phyloP scores from a whole-genome alignment of 35 echinoderm and acorn worm genomes.

The Heliocidaris tuberculata region DNA sequence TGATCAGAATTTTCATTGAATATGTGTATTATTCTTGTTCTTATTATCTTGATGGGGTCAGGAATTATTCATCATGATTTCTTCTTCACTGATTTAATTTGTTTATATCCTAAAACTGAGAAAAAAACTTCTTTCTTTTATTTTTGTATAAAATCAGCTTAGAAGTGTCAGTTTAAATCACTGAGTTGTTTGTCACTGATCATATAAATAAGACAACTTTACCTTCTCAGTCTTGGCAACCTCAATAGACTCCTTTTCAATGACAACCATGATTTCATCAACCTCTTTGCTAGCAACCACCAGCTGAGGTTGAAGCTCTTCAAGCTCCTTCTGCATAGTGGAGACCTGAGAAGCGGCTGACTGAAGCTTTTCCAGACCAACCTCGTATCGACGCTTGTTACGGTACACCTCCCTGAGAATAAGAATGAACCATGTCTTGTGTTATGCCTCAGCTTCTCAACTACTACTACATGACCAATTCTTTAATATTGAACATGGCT shows the following conservation, averaged over 20 bases:
- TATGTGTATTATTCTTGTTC: too few species aligned
- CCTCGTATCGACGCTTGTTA: conserved; percentile 94
- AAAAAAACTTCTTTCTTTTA: too few species aligned
- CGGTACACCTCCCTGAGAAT: conserved; percentile 67
- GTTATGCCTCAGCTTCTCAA: not conserved
- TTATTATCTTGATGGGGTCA: too few species aligned
- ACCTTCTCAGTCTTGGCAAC: conserved; percentile 99
- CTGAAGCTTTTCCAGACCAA: conserved; percentile 91
- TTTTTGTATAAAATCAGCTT: too few species aligned
- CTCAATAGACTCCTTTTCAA: conserved; percentile 92
- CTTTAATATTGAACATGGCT: too few species aligned
- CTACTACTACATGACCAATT: too few species aligned
- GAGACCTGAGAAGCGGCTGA: conserved; percentile 93
- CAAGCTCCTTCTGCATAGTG: conserved; percentile 93
- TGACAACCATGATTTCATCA: conserved; percentile 97
- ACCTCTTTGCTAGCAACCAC: conserved; percentile 95
- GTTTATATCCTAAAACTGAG: too few species aligned
- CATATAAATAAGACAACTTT: not conserved
- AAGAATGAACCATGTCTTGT: not conserved
- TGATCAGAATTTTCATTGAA: too few species aligned
- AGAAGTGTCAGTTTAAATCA: too few species aligned
- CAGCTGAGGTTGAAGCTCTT: conserved; percentile 92
- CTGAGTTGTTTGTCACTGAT: too few species aligned
- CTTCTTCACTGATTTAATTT: too few species aligned
- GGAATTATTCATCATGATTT: too few species aligned